Evolutionary conservation across 2,113 vertebrate species (phyloP), one percentile per base, ranked within the genome.

Genomic region (Nesogale talazaci): DNA sequence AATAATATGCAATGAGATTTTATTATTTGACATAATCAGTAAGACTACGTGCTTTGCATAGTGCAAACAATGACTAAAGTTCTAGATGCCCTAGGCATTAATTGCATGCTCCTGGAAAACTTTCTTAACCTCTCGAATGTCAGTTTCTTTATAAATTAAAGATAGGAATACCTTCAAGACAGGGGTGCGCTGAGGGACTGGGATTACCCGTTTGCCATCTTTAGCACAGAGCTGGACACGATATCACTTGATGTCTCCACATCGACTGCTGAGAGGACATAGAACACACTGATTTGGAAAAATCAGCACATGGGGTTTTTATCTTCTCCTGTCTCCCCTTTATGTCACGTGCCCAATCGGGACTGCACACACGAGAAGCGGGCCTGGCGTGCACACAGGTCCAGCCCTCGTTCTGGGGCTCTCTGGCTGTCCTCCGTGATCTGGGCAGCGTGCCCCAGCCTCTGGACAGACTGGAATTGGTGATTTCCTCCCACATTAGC

Each of bases 391-490:
- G 52, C 42, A 22, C 88, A 1, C 10, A 86, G 42, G 42, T 5
- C 42, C 42, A 46, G 85, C 82, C 91, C 34, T 75, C 52, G 15
- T 61, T 95, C 59, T 14, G 16, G 86, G 91, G 85, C 85, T 78
- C 57, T 95, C 34, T 88, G 40, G 57, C 75, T 92, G 38, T 94
- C 42, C 92, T 94, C 42, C 92, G 70, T 91, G 91, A 88, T 96
- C 93, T 96, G 95, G 94, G 95, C 93, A 96, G 88, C 94, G 95
- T 20, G 65, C 96, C 96, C 95, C 91, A 95, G 90, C 93, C 92
- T 95, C 94, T 94, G 96, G 90, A 90, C 96, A 96, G 96, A 97
- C 96, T 93, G 96, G 95, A 96, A 97, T 96, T 97, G 96, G 90
- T 96, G 93, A 91, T 96, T 96, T 96, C 94, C 90, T 96, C 90